phyloP scores from a whole-genome alignment of 2,113 vertebrate species.

The Myrmecobius fasciatus region DNA sequence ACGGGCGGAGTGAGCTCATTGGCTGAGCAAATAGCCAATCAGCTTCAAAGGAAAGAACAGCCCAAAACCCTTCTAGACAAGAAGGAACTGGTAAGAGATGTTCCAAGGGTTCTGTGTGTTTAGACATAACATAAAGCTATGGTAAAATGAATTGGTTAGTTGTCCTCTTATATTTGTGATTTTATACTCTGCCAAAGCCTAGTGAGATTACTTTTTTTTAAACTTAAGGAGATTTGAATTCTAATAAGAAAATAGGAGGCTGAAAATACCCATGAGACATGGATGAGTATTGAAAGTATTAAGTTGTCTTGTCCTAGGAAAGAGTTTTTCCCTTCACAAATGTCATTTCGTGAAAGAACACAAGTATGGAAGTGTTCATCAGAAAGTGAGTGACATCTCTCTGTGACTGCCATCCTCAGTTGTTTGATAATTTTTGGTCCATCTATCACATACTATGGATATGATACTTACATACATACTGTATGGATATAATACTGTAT shows the following conservation, averaged over 20 bases:
- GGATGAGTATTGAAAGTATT: background rate
- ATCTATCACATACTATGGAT: background rate
- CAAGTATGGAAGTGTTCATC: background rate
- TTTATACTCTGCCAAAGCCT: background rate
- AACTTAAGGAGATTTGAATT: constrained; percentile 23
- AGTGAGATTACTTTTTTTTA: background rate
- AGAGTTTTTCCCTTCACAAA: background rate
- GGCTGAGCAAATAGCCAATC: constrained; percentile 98
- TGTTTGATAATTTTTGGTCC: background rate
- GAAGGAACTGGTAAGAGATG: constrained; percentile 95
- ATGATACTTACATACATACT: no score
- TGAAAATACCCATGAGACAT: background rate
- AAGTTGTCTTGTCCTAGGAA: background rate
- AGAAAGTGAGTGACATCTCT: background rate
- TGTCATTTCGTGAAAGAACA: background rate
- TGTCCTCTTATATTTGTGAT: constrained; percentile 11
- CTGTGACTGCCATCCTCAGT: background rate
- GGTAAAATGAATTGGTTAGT: constrained; percentile 53
- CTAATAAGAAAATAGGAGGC: background rate
- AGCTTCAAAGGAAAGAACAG: constrained; percentile 94
- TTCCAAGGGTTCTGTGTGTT: constrained; percentile 38
- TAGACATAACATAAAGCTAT: constrained; percentile 65
- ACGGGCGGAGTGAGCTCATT: constrained; percentile 96
- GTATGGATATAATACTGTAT: no score
- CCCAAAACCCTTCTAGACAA: constrained; percentile 93